Percentiles rank a stretch among this genome's conserved stretches.
These are phyloP conservation scores for Eleginops maclovinus DNA, from an alignment of 2,113 vertebrate species.

Conservation along the genomic window DNA sequence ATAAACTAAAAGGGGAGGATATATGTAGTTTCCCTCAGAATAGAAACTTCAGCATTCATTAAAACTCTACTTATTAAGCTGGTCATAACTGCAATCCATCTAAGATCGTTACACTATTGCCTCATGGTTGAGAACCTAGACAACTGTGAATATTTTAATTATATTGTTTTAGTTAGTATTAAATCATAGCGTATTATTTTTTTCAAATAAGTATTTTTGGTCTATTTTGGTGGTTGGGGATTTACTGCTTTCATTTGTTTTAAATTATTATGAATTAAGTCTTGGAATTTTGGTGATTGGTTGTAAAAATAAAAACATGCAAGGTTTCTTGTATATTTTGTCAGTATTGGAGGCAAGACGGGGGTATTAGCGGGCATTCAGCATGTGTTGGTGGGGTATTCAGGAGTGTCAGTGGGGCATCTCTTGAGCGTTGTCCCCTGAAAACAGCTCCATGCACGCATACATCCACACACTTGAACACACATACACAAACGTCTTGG, in stretches of 20 bases:
- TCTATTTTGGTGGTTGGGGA: too few species aligned
- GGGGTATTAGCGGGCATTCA: slow-evolving; percentile 61
- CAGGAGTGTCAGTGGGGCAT: slow-evolving; percentile 44
- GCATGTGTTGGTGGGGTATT: slow-evolving; percentile 61
- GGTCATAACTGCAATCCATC: background rate
- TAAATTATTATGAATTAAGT: background rate
- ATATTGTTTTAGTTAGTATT: background rate
- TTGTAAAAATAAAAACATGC: background rate
- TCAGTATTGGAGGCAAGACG: slow-evolving; percentile 10
- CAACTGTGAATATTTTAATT: background rate
- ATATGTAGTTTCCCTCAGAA: slow-evolving; percentile 3
- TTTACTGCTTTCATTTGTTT: background rate
- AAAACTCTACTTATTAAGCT: background rate
- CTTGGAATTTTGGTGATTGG: background rate
- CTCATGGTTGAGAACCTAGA: background rate
- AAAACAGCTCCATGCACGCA: slow-evolving; percentile 27
- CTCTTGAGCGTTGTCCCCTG: slow-evolving; percentile 47
- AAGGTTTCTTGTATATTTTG: background rate
- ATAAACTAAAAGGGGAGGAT: slow-evolving; percentile 1
- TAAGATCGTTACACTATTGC: background rate
- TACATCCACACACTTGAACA: slow-evolving; percentile 25
- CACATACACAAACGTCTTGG: slow-evolving; percentile 54
- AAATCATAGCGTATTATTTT: background rate
- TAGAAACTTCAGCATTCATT: background rate
- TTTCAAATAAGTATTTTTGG: too few species aligned